Base-by-base conservation (phyloP, 2,113 vertebrate genomes). In the Calypte anna region DNA sequence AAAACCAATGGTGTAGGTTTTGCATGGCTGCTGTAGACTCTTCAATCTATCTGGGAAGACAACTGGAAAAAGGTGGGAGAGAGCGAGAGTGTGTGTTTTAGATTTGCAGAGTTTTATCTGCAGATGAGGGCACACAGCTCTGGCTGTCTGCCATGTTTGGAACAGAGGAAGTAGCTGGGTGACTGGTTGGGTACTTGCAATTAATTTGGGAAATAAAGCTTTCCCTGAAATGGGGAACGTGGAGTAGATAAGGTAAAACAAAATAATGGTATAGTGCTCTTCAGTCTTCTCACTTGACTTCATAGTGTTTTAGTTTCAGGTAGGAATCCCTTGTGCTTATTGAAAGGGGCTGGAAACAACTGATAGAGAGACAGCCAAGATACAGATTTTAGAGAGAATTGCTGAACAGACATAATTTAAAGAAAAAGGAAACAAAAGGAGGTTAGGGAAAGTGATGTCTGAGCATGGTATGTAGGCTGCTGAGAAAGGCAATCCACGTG, bases 351-450 rank as follows among this genome's bases (percentile, higher is more conserved):
- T 83, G 69, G 54, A 72, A 83, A 62, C 66, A 72, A 43, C 72
- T 67, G 86, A 63, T 68, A 91, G 59, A 82, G 66, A 86, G 53
- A 76, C 58, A 89, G 66, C 30, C 63, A 55, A 72, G 90, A 70
- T 76, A 61, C 1, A 31, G 59, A 30, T 72, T 92, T 66, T 53
- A 54, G 67, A 54, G 62, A 58, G 68, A 89, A 91, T 20, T 79
- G 50, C 50, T 94, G 86, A 73, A 76, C 1, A 84, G 83, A 79
- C 40, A 50, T 93, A 96, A 93, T 94, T 81, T 89, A 89, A 94
- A 92, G 86, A 75, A 95, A 25, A 62, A 50, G 58, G 55, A 61
- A 89, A 82, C 91, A 94, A 79, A 44, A 14, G 50, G 89, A 88
- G 93, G 93, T 94, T 78, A 87, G 58, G n/a, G 17, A 81, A 80